phyloP scores from a whole-genome alignment of 2,113 vertebrate genomes.

The Talpa occidentalis region DNA sequence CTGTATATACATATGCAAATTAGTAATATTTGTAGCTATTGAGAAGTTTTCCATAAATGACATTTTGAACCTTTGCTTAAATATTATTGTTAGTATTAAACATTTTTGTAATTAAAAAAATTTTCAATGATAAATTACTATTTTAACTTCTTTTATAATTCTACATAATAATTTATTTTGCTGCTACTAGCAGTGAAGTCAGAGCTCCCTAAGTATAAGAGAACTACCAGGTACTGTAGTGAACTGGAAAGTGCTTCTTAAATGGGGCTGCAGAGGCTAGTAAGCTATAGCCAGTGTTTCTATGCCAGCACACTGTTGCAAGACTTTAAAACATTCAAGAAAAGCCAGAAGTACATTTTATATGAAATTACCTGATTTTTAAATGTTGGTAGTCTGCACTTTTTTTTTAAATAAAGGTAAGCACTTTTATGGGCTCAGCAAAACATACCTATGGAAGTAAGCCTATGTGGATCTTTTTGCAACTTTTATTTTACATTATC shows the following conservation, averaged over 20 bases:
- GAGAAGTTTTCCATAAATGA: constrained; percentile 87
- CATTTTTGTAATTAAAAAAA: constrained; percentile 54
- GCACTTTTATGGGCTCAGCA: not conserved
- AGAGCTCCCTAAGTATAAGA: not conserved
- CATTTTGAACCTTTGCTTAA: constrained; percentile 79
- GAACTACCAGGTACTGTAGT: not conserved
- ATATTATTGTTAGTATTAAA: constrained; percentile 66
- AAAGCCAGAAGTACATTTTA: not conserved
- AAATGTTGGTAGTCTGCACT: not conserved
- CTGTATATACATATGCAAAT: constrained; percentile 88
- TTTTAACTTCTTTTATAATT: constrained; percentile 21
- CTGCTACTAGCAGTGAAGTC: not conserved
- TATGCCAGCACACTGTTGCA: not conserved
- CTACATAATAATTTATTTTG: not conserved
- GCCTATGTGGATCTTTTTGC: not conserved
- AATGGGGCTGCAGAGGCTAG: not conserved
- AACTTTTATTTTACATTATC: constrained; percentile 35
- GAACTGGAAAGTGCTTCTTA: not conserved
- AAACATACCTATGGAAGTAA: not conserved
- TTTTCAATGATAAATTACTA: not conserved
- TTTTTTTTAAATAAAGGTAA: not conserved
- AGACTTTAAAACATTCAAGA: not conserved
- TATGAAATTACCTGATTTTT: constrained; percentile 10
- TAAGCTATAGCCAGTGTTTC: not conserved
- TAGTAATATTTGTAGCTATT: constrained; percentile 83